Base-by-base conservation (phyloP, 2,888 invertebrate species). In the Acanthosoma haemorrhoidale region DNA sequence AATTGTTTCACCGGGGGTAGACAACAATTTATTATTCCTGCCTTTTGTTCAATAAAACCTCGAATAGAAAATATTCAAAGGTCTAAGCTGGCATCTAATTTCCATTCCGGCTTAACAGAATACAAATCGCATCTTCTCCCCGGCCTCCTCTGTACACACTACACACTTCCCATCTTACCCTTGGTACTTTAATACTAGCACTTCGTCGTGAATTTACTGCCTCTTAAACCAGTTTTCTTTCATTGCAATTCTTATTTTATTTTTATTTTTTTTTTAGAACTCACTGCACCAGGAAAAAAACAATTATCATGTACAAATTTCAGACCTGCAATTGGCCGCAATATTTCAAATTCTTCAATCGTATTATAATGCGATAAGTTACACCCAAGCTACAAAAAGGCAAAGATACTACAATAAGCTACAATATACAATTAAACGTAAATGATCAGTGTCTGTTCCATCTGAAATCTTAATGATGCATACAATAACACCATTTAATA, bases 11-110 rank as follows among this genome's bases (percentile, higher is more conserved):
- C n/a, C n/a, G n/a, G n/a, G 18, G 29, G 29, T n/a, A 5, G 11
- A 5, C n/a, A 29, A 51, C 4, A 51, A 51, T 51, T 51, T 51
- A 51, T 25, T 51, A 51, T 51, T 51, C 51, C 8, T 25, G n/a
- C 25, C 51, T 51, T 43, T 51, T 51, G 51, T 51, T 51, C 51
- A 51, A 51, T 51, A 51, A 51, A 51, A 51, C 51, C 51, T 51
- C 51, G 51, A 51, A 51, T 51, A 25, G 51, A 51, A 51, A 25
- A 51, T 51, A 51, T 51, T 51, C 51, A 21, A 21, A 51, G 25
- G 25, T 51, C 51, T 51, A 51, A 51, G 51, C 25, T 25, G 51
- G 51, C 21, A 51, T 51, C 51, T 51, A 51, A 51, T 51, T 51
- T 51, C 51, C 51, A 51, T 51, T 51, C 51, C 29, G 29, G 25